phyloP scores from a whole-genome alignment of 2,113 vertebrate species.

The Charadrius vociferus region DNA sequence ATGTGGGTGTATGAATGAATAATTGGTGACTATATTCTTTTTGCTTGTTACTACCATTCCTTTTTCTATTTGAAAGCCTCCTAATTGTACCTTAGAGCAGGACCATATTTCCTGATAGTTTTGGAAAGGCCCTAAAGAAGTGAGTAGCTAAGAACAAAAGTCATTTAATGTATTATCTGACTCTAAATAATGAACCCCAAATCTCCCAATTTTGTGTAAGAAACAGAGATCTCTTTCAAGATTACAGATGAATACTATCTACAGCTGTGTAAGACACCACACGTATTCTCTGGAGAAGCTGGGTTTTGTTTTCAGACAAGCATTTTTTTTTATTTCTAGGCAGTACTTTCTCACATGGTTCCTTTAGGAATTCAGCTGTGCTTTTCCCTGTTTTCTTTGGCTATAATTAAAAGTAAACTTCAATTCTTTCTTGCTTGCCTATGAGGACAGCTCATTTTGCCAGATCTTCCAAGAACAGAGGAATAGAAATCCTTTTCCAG shows the following conservation, averaged over 20 bases:
- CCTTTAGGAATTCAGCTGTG: conserved; percentile 14
- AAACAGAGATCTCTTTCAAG: neutral
- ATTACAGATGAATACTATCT: neutral
- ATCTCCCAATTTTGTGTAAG: neutral
- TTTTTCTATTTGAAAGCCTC: neutral
- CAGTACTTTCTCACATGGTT: neutral
- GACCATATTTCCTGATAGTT: neutral
- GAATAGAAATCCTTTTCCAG: neutral
- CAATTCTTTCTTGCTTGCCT: neutral
- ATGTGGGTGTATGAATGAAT: neutral
- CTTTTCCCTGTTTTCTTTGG: conserved; percentile 15
- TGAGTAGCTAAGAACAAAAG: neutral
- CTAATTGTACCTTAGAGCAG: neutral
- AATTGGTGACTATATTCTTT: neutral
- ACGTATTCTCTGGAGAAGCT: neutral
- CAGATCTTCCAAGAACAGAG: neutral
- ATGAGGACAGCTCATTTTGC: neutral
- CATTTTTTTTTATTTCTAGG: neutral
- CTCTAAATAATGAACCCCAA: neutral
- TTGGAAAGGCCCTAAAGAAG: neutral
- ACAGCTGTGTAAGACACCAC: neutral
- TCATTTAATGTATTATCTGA: neutral
- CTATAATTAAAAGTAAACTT: conserved; percentile 44
- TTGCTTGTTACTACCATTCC: neutral
- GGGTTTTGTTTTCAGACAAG: neutral